A percentile compares a stretch with the other conserved stretches of the same genome.
These are phyloP conservation scores for Holcopasites calliopsidis DNA, from an alignment of 1,140 invertebrate species.

Conservation along the genomic window DNA sequence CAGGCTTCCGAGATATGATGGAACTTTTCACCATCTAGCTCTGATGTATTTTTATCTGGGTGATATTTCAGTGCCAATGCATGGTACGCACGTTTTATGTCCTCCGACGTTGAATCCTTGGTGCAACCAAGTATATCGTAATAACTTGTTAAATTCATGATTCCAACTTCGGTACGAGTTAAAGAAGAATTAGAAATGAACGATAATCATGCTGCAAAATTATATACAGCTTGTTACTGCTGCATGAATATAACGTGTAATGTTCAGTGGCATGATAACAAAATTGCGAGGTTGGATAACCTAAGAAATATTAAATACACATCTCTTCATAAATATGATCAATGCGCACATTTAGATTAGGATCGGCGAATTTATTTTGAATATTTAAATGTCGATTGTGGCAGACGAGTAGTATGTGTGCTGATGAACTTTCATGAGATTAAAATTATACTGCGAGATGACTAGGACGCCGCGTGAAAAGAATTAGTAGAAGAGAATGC, in stretches of 20 bases:
- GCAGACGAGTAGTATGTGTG: too few species aligned
- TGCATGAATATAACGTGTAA: too few species aligned
- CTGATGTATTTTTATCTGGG: conserved; percentile 81
- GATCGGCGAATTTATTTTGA: too few species aligned
- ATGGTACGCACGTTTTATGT: conserved; percentile 84
- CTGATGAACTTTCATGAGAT: too few species aligned
- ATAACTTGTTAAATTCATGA: conserved; percentile 70
- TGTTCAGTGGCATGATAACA: too few species aligned
- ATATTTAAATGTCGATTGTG: too few species aligned
- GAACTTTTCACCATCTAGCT: conserved; percentile 75
- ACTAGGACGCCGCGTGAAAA: too few species aligned
- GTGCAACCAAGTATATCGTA: conserved; percentile 83
- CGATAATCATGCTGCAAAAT: not conserved
- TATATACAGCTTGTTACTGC: too few species aligned
- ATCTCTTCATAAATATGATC: not conserved
- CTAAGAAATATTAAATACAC: not conserved
- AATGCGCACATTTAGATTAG: too few species aligned
- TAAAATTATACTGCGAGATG: too few species aligned
- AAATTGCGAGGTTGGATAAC: not conserved
- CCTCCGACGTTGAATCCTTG: conserved; percentile 79
- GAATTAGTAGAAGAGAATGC: too few species aligned
- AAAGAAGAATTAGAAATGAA: not conserved
- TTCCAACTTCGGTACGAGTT: not conserved
- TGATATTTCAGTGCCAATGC: conserved; percentile 81
- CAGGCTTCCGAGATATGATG: conserved; percentile 83